Evolutionary conservation across 1,140 invertebrate species (phyloP).

Genomic region (Leptinotarsa texana): DNA sequence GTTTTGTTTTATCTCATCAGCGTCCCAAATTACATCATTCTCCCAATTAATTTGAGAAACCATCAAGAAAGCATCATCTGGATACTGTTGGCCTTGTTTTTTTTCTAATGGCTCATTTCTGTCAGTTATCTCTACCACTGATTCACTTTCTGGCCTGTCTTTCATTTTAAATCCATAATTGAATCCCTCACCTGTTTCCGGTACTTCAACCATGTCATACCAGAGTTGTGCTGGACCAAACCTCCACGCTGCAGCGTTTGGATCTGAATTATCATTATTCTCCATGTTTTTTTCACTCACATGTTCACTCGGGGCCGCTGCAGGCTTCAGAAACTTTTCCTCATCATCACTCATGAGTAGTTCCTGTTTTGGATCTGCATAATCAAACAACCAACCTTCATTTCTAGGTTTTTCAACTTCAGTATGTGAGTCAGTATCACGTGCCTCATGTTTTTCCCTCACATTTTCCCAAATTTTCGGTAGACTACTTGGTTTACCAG

Average conservation of each 20-base stretch:
- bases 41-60: slow-evolving; percentile 96
- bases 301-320: slow-evolving; percentile 61
- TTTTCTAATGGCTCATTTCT: slow-evolving; percentile 34
- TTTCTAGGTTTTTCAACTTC: slow-evolving; percentile 62
- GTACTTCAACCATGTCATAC: slow-evolving; percentile 95
- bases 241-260: slow-evolving; percentile 89
- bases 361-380: slow-evolving; percentile 63
- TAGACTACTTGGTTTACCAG: slow-evolving; percentile 66
- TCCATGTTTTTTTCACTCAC: slow-evolving; percentile 55
- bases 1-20: slow-evolving; percentile 89
- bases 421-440: slow-evolving; percentile 69
- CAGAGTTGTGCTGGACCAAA: slow-evolving; percentile 96
- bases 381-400: slow-evolving; percentile 67
- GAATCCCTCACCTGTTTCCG: slow-evolving; percentile 90
- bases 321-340: slow-evolving; percentile 61
- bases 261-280: slow-evolving; percentile 69
- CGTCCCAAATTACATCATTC: slow-evolving; percentile 98
- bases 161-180: slow-evolving; percentile 90
- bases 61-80: slow-evolving; percentile 93
- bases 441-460: slow-evolving; percentile 70
- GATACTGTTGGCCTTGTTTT: slow-evolving; percentile 63
- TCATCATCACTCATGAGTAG: slow-evolving; percentile 73
- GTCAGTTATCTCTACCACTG: neutral
- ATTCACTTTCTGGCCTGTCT: slow-evolving; percentile 24
- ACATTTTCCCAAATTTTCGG: slow-evolving; percentile 93